Conservation (phyloP, 2,888 invertebrate genomes). For the Gymnosoma rotundatum region DNA sequence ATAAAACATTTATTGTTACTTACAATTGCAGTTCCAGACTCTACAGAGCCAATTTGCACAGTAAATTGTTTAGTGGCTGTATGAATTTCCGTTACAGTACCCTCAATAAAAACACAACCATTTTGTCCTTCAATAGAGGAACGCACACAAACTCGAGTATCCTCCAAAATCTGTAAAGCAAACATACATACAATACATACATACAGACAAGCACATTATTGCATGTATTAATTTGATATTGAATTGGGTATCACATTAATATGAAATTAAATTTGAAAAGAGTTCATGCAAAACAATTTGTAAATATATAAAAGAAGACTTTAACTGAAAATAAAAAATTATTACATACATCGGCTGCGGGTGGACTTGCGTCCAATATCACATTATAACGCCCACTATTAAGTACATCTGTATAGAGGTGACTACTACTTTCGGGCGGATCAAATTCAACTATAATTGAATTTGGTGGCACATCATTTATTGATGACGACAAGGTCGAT, state of each 20-base stretch:
- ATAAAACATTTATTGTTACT: neutral
- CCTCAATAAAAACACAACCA: constrained; percentile 92
- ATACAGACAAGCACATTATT: neutral
- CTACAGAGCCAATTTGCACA: constrained; percentile 83
- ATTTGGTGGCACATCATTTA: constrained; percentile 82
- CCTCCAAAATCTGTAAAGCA: constrained; percentile 86
- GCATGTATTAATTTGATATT: neutral
- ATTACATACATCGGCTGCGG: constrained; percentile 87
- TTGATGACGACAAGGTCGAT: constrained; percentile 37
- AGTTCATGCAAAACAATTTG: constrained; percentile 11
- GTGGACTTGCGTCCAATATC: constrained; percentile 96
- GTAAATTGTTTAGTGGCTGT: constrained; percentile 87
- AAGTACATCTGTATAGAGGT: constrained; percentile 90
- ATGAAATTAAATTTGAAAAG: constrained; percentile 32
- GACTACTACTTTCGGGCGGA: constrained; percentile 87
- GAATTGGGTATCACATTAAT: neutral
- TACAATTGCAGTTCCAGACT: constrained; percentile 52
- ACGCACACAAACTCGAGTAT: constrained; percentile 91
- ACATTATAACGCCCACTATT: constrained; percentile 92
- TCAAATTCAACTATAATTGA: constrained; percentile 93
- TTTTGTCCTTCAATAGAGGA: constrained; percentile 86
- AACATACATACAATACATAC: constrained; percentile 1
- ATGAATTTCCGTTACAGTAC: constrained; percentile 88
- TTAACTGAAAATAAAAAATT: neutral
- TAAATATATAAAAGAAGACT: neutral